These are phyloP conservation scores for Mesaphorura yosii DNA, from an alignment of 1,140 invertebrate genomes.

Conservation along the genomic window DNA sequence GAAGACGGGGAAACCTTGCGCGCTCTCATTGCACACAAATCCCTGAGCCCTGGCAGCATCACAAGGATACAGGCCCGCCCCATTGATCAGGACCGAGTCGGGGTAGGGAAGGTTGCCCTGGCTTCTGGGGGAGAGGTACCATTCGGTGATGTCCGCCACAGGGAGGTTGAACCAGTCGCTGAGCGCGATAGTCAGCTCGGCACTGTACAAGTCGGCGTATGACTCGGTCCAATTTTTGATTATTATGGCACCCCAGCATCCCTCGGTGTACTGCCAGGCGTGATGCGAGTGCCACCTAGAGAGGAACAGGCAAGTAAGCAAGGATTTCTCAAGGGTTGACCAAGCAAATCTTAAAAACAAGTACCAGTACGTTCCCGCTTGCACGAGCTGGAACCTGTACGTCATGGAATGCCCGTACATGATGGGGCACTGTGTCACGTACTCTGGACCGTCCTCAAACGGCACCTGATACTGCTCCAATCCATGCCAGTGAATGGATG, in stretches of 20 bases:
- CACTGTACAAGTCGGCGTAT: slow-evolving; percentile 8
- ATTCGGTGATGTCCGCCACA: background rate
- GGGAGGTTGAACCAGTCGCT: slow-evolving; percentile 17
- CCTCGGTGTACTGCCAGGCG: slow-evolving; percentile 15
- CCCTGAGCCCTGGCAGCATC: background rate
- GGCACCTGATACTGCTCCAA: slow-evolving; percentile 1
- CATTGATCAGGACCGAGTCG: slow-evolving; percentile 14
- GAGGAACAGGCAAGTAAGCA: too few species aligned
- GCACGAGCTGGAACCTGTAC: slow-evolving; percentile 6
- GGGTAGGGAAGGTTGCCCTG: slow-evolving; percentile 9
- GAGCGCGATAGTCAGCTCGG: slow-evolving; percentile 7
- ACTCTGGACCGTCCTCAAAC: slow-evolving; percentile 14
- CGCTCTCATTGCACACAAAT: background rate
- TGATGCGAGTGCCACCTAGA: slow-evolving; percentile 18
- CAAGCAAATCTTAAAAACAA: too few species aligned
- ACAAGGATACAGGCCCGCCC: slow-evolving; percentile 15
- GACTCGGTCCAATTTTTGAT: background rate
- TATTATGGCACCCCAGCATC: slow-evolving; percentile 14
- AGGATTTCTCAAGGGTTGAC: too few species aligned
- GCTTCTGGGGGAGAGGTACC: slow-evolving; percentile 2
- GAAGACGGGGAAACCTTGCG: background rate
- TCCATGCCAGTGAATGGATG: slow-evolving; percentile 19
- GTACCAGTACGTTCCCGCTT: slow-evolving; percentile 17
- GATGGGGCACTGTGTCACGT: slow-evolving; percentile 15
- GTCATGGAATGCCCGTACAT: background rate